These are phyloP conservation scores for Listrodromus nycthemerus DNA, from an alignment of 2,888 invertebrate species.

Conservation along the genomic window DNA sequence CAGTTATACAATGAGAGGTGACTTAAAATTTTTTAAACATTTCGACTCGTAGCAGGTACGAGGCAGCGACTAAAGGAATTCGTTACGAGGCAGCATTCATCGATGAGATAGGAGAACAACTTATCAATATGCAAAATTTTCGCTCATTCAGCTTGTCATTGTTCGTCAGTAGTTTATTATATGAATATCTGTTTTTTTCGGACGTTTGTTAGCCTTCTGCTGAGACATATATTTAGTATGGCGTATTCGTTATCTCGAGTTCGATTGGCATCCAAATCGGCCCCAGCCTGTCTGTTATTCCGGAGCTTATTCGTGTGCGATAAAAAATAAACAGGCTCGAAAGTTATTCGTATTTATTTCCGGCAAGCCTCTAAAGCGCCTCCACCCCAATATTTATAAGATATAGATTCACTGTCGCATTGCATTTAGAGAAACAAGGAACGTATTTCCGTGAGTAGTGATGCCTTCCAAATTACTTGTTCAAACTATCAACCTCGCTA, in stretches of 20 bases:
- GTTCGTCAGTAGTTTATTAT: slow-evolving; percentile 14
- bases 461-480: background rate
- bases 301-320: slow-evolving; percentile 12
- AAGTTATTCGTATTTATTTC: background rate
- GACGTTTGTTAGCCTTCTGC: background rate
- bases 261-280: slow-evolving; percentile 23
- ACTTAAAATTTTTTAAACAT: slow-evolving; percentile 22
- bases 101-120: background rate
- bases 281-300: background rate
- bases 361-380: background rate
- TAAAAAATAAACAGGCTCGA: background rate
- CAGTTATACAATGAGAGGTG: slow-evolving; percentile 31
- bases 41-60: slow-evolving; percentile 1
- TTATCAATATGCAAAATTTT: slow-evolving; percentile 4
- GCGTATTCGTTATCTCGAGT: slow-evolving; percentile 23
- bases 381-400: background rate
- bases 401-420: background rate
- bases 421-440: background rate
- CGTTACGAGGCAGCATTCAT: slow-evolving; percentile 32
- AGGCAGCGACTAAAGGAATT: slow-evolving; percentile 21
- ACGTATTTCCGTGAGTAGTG: slow-evolving; percentile 14
- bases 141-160: background rate
- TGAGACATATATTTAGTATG: slow-evolving; percentile 2
- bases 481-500: background rate
- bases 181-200: slow-evolving; percentile 12